phyloP scores from a whole-genome alignment of 2,797 vertebrate genomes.

The Synanceia verrucosa region DNA sequence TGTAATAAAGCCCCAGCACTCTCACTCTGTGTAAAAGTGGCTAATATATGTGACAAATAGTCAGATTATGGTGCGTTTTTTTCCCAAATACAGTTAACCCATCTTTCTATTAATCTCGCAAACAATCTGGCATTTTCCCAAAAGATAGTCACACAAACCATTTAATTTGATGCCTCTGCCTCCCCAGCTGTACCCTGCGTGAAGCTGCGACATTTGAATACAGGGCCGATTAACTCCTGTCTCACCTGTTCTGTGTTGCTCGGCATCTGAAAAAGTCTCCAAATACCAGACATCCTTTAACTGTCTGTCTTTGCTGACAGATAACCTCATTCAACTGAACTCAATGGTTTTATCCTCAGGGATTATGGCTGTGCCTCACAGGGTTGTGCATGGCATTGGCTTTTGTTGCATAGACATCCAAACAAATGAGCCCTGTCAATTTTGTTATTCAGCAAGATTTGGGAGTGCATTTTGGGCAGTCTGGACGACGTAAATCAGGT shows the following conservation, averaged over 20 bases:
- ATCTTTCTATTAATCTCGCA: conserved; percentile 10
- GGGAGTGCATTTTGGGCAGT: conserved; percentile 12
- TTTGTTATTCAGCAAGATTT: conserved; percentile 55
- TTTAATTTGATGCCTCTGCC: conserved; percentile 27
- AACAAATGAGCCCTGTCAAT: conserved; percentile 70
- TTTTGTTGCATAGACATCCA: conserved; percentile 55
- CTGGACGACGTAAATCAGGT: conserved; percentile 53
- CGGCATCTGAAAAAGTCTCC: conserved; percentile 39
- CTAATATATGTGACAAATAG: background rate
- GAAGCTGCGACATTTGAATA: conserved; percentile 47
- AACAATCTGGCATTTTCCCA: conserved; percentile 19
- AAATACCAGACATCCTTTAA: conserved; percentile 61
- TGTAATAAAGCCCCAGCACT: background rate
- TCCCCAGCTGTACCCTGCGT: conserved; percentile 12
- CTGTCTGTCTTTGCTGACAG: conserved; percentile 58
- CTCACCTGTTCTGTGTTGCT: conserved; percentile 29
- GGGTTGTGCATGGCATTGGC: conserved; percentile 38
- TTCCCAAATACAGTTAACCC: background rate
- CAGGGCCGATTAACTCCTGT: conserved; percentile 46
- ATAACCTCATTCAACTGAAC: conserved; percentile 62
- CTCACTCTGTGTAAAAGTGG: background rate
- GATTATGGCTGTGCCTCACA: conserved; percentile 58
- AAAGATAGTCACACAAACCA: conserved; percentile 18
- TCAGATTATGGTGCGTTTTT: background rate
- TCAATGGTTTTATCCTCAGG: conserved; percentile 56